Evolutionary conservation across 2,888 invertebrate species (phyloP).

Genomic region (Caenorhabditis panamensis): DNA sequence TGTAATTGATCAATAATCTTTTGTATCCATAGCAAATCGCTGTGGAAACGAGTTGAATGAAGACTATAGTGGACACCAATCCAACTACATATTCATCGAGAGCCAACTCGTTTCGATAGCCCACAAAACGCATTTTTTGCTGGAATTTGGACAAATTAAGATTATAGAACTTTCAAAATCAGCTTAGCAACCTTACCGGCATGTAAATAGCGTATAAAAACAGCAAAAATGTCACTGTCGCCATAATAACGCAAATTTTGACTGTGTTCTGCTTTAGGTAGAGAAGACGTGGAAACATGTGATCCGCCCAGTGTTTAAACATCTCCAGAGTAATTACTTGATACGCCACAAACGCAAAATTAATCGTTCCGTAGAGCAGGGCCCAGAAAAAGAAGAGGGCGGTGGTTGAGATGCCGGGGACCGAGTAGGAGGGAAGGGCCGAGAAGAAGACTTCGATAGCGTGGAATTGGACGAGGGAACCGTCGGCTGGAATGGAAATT

Average conservation of each 20-base stretch:
- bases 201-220: conserved; percentile 18
- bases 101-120: conserved; percentile 24
- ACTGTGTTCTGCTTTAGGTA: conserved; percentile 34
- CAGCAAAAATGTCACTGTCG: conserved; percentile 8
- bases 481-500: not conserved
- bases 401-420: conserved; percentile 20
- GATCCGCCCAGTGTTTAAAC: conserved; percentile 24
- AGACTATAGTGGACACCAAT: conserved; percentile 35
- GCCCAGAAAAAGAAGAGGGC: conserved; percentile 19
- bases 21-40: conserved; percentile 35
- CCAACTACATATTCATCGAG: conserved; percentile 47
- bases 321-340: conserved; percentile 53
- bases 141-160: not conserved
- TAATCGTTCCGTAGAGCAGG: conserved; percentile 37
- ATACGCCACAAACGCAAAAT: conserved; percentile 40
- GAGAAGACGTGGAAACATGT: conserved; percentile 38
- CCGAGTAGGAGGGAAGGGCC: conserved; percentile 41
- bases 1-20: conserved; percentile 28
- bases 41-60: conserved; percentile 36
- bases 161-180: too few species aligned
- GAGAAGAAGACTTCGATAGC: conserved; percentile 49
- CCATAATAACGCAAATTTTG: conserved; percentile 27
- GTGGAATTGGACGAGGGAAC: conserved; percentile 39
- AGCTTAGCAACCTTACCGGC: conserved; percentile 33
- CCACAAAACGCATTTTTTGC: conserved; percentile 1